Base-by-base conservation (phyloP, 1,140 invertebrate species). In the Drosophila yakuba region DNA sequence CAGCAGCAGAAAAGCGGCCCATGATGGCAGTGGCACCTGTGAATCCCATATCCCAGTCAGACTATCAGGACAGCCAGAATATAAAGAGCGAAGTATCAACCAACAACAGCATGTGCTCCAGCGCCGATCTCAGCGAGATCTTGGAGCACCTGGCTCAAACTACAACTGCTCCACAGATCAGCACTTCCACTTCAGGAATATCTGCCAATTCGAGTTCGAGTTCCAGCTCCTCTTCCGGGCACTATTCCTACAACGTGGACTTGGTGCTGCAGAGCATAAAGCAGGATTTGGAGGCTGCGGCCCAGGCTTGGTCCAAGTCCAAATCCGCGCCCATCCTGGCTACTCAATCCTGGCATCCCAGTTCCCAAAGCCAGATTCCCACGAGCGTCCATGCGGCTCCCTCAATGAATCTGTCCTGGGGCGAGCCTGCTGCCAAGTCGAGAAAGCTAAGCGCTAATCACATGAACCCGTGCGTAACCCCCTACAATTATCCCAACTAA, bases 251-350 rank as follows among this genome's bases (percentile, higher is more conserved):
- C 63, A 91, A 91, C 38, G 75, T 90, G 54, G 80, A 90, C 28
- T 25, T 89, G 55, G 89, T 91, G 0, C 36, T 91, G 47, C 89
- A 91, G 67, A 85, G 84, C 62, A 91, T 91, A 35, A 91, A 91
- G 25, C 83, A 91, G 51, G 89, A 91, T 62, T 66, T 91, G 50
- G 89, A 91, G 57, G 72, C 79, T 7, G 79, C 89, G 2, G 89
- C 89, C 17, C 89, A 91, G 45, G 80, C 83, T 11, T 91, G 89
- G 89, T 89, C 89, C 2, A 82, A 68, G 45, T 79, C 88, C 1
- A 74, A 86, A 20, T 15, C 78, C 14, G 36, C 60, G 2, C 51
- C 74, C 2, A 28, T 56, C 0, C 20, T 71, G 10, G 44, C 45
- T 14, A 23, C 72, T 7, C 82, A 80, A 44, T 23, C 55, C 17